Base-by-base conservation (phyloP, 30 jellyfish, hydroid and myxozoan species). In the Aurelia aurita complex sp. Pacific region DNA sequence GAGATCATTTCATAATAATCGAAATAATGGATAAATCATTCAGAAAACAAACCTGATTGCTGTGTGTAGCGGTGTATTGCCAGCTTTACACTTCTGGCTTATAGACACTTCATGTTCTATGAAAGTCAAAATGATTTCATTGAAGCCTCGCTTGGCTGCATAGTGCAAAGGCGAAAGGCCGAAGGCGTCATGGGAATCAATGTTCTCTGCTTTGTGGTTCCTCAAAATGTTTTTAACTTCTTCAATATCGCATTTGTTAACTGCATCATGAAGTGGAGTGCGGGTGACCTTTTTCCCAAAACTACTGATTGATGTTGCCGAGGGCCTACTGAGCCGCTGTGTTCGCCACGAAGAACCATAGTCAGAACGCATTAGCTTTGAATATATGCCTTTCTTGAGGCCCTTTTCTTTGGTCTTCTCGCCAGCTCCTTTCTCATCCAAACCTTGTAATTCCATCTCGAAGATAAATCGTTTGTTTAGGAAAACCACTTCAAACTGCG, bases 161-260 rank as follows among this genome's bases (percentile, higher is more conserved):
- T 69, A 72, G 40, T 82, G 91, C 85, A 82, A 60, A 13, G 83
- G 74, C 11, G 91, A 18, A 76, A 82, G 38, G 67, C 85, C 91
- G 4, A 70, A 74, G 19, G 59, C 73, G 51, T 82, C 80, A 32
- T 70, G 15, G 3, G 35, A 23, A 68, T 82, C 76, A 9, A 82
- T 36, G 60, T 43, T 10, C 46, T 59, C 91, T 0, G 54, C 80
- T 53, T 29, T 85, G 5, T 54, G 55, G n/a, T 70, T 75, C 18
- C 23, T 60, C 13, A 82, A 53, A 5, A 82, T 35, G 40, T 64
- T 42, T 53, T 55, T 73, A 10, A 82, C 38, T 35, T 70, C 91
- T 14, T 69, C 71, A 10, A 71, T 61, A 13, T 82, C 55, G 64
- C 85, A 69, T 43, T 29, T 46, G n/a, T 33, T 69, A 1, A 72